Evolutionary conservation across 2,113 vertebrate genomes (phyloP).

Genomic region (Chionomys nivalis): DNA sequence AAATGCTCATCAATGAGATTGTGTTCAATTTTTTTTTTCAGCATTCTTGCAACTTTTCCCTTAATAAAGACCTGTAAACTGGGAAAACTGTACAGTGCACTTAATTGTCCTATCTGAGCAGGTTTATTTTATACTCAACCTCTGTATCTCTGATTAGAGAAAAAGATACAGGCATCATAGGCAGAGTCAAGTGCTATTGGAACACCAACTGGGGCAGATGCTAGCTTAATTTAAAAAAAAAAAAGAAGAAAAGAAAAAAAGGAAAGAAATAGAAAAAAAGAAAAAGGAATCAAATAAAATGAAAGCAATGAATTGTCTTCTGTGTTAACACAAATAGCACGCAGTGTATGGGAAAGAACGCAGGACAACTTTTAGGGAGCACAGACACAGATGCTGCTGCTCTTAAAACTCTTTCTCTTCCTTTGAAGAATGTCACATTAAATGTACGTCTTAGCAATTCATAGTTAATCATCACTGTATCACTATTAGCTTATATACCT

Average conservation of each 20-base stretch:
- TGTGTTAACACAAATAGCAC: conserved; percentile 91
- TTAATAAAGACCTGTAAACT: conserved; percentile 98
- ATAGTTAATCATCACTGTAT: conserved; percentile 92
- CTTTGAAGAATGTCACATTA: conserved; percentile 86
- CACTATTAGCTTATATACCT: conserved; percentile 89
- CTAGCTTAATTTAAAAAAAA: conserved; percentile 87
- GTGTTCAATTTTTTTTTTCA: conserved; percentile 84
- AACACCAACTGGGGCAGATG: conserved; percentile 89
- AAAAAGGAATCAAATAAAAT: conserved; percentile 84
- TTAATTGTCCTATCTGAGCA: conserved; percentile 96
- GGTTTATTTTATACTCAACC: conserved; percentile 95
- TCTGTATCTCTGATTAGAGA: conserved; percentile 93
- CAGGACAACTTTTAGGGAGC: conserved; percentile 90
- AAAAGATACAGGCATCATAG: conserved; percentile 89
- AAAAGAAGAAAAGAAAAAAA: conserved; percentile 82
- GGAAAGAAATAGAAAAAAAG: conserved; percentile 82
- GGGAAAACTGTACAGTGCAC: conserved; percentile 99
- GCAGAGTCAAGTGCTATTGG: conserved; percentile 94
- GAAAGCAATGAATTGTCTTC: conserved; percentile 88
- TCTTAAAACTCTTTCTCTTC: conserved; percentile 83
- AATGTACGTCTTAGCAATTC: conserved; percentile 88
- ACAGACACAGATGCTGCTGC: conserved; percentile 87
- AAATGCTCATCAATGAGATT: conserved; percentile 90
- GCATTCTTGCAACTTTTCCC: conserved; percentile 94
- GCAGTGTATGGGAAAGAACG: conserved; percentile 86